A percentile compares a stretch with the other conserved stretches of the same genome.
Conservation (phyloP, 2,113 vertebrate species). For the Willisornis vidua region DNA sequence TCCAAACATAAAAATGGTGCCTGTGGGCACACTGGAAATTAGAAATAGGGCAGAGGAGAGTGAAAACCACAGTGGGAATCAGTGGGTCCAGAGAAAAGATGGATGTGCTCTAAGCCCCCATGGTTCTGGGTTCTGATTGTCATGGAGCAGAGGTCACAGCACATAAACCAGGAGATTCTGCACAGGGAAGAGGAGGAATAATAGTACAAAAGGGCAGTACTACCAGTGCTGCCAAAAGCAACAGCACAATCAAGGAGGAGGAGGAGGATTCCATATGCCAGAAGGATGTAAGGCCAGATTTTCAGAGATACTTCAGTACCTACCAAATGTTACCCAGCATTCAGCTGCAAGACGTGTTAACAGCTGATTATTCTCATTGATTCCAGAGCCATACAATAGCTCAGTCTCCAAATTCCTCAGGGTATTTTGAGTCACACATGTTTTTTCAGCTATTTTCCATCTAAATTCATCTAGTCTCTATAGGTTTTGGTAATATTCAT, state of each 20-base stretch:
- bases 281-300: slow-evolving; percentile 6
- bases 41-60: not conserved
- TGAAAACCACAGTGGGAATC: not conserved
- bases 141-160: not conserved
- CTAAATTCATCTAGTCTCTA: not conserved
- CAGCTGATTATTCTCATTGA: not conserved
- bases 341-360: slow-evolving; percentile 22
- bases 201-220: slow-evolving; percentile 11
- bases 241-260: not conserved
- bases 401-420: not conserved
- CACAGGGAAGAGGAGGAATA: not conserved
- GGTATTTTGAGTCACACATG: not conserved
- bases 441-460: not conserved
- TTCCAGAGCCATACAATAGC: not conserved
- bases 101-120: not conserved
- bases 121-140: not conserved
- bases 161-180: not conserved
- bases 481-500: not conserved
- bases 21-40: not conserved
- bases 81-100: not conserved
- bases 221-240: slow-evolving; percentile 7
- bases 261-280: slow-evolving; percentile 30
- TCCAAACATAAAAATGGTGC: not conserved
- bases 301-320: slow-evolving; percentile 16
- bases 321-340: not conserved